These are phyloP conservation scores for Melanchra persicariae DNA, from an alignment of 2,888 invertebrate species.

Conservation along the genomic window DNA sequence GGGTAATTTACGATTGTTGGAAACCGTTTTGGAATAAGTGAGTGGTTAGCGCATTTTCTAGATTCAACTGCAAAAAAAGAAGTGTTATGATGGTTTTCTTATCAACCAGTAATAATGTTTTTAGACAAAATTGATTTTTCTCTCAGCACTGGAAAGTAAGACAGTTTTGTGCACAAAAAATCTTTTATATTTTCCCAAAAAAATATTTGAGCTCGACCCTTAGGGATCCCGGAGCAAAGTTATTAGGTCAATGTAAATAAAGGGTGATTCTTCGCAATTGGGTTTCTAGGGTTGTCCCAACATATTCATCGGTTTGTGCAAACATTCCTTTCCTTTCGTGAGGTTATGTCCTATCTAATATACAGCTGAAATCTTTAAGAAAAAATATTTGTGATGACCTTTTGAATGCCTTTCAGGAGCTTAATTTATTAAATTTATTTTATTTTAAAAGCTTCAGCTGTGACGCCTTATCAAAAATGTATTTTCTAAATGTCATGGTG, in stretches of 20 bases:
- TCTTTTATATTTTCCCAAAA: constrained; percentile 68
- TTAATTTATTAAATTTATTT: neutral
- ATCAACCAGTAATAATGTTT: neutral
- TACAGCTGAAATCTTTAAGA: constrained; percentile 13
- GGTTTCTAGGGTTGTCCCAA: constrained; percentile 70
- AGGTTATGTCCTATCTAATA: constrained; percentile 28
- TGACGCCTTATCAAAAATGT: neutral
- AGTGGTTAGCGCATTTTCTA: neutral
- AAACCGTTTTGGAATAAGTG: neutral
- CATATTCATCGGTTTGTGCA: constrained; percentile 69
- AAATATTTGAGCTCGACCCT: constrained; percentile 75
- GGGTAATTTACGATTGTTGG: constrained; percentile 21
- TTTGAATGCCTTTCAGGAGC: neutral
- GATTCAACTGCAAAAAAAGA: neutral
- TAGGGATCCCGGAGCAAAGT: constrained; percentile 69
- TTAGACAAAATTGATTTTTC: constrained; percentile 5
- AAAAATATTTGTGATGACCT: constrained; percentile 29
- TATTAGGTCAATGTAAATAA: constrained; percentile 82
- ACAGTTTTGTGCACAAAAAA: constrained; percentile 57
- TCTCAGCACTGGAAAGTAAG: constrained; percentile 50
- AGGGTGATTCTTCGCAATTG: constrained; percentile 74
- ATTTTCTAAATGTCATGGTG: neutral
- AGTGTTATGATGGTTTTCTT: neutral
- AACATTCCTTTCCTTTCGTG: constrained; percentile 58
- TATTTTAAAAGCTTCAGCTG: neutral